Conservation (phyloP, 2,797 vertebrate genomes). For the Nyctalus aviator region DNA sequence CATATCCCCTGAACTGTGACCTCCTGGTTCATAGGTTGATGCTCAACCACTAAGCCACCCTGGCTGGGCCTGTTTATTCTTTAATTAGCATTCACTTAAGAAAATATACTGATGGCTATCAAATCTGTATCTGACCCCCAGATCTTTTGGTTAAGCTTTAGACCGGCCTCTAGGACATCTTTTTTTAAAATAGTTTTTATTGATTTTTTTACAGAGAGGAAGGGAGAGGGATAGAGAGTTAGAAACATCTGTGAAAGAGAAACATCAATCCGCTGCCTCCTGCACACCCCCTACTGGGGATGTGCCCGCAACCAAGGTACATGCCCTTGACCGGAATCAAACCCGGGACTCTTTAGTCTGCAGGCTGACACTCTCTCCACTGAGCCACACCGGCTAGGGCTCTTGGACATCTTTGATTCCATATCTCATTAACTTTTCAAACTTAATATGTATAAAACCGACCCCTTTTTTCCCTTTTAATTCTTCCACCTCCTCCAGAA, state of each 20-base stretch:
- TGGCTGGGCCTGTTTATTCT: neutral
- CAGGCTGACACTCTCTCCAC: too few species aligned
- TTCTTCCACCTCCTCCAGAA: neutral
- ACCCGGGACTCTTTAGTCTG: too few species aligned
- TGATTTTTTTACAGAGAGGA: too few species aligned
- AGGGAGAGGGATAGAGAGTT: too few species aligned
- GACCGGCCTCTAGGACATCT: neutral
- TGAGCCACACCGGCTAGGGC: neutral
- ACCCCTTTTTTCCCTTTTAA: neutral
- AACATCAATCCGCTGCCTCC: too few species aligned
- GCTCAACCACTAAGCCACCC: neutral
- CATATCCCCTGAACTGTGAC: too few species aligned
- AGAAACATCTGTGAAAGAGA: too few species aligned
- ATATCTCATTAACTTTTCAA: neutral
- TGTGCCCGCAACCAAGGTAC: too few species aligned
- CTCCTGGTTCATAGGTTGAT: too few species aligned
- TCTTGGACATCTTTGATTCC: neutral
- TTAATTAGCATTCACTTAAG: neutral
- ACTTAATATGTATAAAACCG: neutral
- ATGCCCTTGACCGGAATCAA: too few species aligned
- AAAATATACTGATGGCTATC: neutral
- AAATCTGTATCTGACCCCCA: neutral
- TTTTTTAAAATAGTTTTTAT: too few species aligned
- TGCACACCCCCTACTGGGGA: too few species aligned
- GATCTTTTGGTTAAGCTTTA: neutral